Evolutionary conservation across 2,888 invertebrate species (phyloP), one percentile per base, ranked within the genome.

Genomic region (Cheilosia scutellata): DNA sequence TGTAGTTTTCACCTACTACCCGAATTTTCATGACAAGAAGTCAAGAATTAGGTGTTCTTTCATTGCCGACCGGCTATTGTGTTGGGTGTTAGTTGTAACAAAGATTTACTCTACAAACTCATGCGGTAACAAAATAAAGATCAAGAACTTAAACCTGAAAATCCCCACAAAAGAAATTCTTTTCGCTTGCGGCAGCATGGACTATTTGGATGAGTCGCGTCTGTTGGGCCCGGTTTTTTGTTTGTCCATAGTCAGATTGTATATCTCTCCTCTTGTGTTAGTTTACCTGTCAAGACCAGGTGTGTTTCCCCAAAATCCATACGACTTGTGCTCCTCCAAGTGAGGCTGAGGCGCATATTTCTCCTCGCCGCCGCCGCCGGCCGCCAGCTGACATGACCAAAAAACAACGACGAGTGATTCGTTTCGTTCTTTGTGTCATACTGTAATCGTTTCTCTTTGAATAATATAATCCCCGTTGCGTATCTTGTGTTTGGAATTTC

Each of bases 271-370:
- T 53, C 55, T 51, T 47, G 16, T 66, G 60, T 72, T 82, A 51
- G 86, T 86, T 80, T 68, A 86, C 76, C 76, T 82, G 82, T 66
- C 76, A 82, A 29, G 49, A 76, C 86, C 86, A 86, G 82, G 82
- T 82, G 71, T 82, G 53, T 57, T 55, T 44, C 37, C 71, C 76
- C 37, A 55, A 63, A 74, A 74, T 49, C 11, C 47, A 55, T 58
- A 53, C 68, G 79, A 53, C 72, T 75, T 80, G 27, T 20, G 47
- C 37, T 37, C 63, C 74, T 13, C 80, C 31, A 31, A 1, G 44
- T 16, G 29, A 62, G 25, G 4, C 58, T 37, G 58, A 71, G 70
- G 49, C 40, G 42, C 58, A 74, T 72, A 58, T 16, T n/a, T 75
- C 63, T 40, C 57, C 47, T 44, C 31, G 47, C 40, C 27, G n/a